Conservation (phyloP, 35 echinoderm and acorn worm genomes). For the Patiria miniata region DNA sequence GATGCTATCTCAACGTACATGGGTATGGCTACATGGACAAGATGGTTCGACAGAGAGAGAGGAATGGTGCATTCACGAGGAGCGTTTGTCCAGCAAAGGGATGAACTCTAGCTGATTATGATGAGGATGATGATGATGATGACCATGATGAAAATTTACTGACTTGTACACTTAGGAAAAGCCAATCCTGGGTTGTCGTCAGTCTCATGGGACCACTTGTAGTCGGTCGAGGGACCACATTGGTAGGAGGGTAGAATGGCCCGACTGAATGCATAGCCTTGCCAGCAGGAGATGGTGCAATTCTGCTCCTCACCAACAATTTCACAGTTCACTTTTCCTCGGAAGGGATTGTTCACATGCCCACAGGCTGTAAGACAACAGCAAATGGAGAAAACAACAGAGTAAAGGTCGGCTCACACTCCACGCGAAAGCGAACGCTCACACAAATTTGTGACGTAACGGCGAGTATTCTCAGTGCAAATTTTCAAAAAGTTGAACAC, state of each 20-base stretch:
- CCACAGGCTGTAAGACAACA: conserved; percentile 9
- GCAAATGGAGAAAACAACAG: background rate
- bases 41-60: no score
- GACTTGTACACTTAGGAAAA: conserved; percentile 44
- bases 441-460: no score
- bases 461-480: no score
- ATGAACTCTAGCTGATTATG: no score
- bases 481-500: no score
- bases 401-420: no score
- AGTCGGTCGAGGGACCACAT: conserved; percentile 49
- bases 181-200: background rate
- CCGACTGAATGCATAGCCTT: conserved; percentile 40
- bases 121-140: no score
- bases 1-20: no score
- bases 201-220: conserved; percentile 46
- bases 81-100: no score
- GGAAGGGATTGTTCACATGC: background rate
- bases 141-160: background rate
- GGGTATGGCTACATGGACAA: no score
- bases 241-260: background rate
- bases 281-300: conserved; percentile 46
- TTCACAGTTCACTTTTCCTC: conserved; percentile 19
- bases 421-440: no score
- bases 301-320: background rate
- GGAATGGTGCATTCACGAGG: no score